These are phyloP conservation scores for Hylaeus volcanicus DNA, from an alignment of 1,140 invertebrate species.

Conservation along the genomic window DNA sequence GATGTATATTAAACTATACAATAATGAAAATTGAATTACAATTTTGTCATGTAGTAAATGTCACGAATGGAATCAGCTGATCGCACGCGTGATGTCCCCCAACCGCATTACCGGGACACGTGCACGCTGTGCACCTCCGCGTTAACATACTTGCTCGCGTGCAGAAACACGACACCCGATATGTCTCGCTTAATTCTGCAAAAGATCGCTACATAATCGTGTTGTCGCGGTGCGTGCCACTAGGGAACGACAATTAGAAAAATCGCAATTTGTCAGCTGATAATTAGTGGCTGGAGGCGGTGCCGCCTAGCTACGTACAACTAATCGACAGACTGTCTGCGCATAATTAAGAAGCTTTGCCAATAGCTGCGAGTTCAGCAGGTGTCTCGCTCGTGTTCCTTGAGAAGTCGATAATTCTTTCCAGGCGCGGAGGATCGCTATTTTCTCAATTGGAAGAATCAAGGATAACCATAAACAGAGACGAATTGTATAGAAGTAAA, in stretches of 20 bases:
- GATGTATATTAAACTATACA: too few species aligned
- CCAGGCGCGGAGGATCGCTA: not conserved
- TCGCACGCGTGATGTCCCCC: conserved; percentile 27
- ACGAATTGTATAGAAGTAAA: too few species aligned
- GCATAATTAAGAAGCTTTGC: not conserved
- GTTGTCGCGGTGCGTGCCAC: conserved; percentile 6
- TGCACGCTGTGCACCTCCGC: conserved; percentile 21
- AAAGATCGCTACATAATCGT: conserved; percentile 27
- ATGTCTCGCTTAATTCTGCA: conserved; percentile 27
- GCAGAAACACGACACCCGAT: conserved; percentile 31
- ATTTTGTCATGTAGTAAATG: too few species aligned
- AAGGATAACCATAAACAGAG: not conserved
- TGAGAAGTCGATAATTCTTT: not conserved
- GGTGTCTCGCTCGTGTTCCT: not conserved
- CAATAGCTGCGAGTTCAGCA: not conserved
- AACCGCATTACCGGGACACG: conserved; percentile 34
- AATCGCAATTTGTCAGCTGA: conserved; percentile 3
- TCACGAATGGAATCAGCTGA: not conserved
- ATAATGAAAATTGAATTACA: too few species aligned
- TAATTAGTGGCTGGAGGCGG: conserved; percentile 13
- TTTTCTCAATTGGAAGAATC: not conserved
- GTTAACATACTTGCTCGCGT: conserved; percentile 34
- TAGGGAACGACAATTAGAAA: not conserved
- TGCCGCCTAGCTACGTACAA: not conserved
- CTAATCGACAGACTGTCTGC: conserved; percentile 5